Evolutionary conservation across 2,113 vertebrate species (phyloP).

Genomic region (Ophiodon elongatus): DNA sequence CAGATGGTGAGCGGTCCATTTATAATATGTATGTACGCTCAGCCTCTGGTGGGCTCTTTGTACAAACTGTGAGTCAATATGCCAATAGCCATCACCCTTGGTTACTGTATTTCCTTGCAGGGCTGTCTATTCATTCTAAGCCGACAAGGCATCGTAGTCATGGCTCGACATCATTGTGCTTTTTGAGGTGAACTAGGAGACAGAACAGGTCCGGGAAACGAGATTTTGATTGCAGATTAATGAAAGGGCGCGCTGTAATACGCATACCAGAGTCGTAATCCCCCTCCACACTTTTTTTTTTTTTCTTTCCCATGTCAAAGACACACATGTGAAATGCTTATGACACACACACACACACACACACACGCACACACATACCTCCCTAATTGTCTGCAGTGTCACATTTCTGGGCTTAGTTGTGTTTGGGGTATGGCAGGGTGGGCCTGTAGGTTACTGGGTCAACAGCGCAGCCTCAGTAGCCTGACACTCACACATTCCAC

Average conservation of each 20-base stretch:
- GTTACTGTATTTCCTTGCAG: slow-evolving; percentile 63
- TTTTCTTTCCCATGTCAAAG: slow-evolving; percentile 56
- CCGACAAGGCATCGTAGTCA: slow-evolving; percentile 33
- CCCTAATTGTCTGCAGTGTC: slow-evolving; percentile 76
- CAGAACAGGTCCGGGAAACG: slow-evolving; percentile 20
- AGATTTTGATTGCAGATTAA: slow-evolving; percentile 68
- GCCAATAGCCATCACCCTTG: slow-evolving; percentile 65
- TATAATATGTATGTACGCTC: slow-evolving; percentile 43
- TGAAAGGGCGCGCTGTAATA: slow-evolving; percentile 51
- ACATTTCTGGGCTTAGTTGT: slow-evolving; percentile 80
- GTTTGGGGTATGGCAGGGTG: slow-evolving; percentile 48
- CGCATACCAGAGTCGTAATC: slow-evolving; percentile 68
- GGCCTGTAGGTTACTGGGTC: slow-evolving; percentile 67
- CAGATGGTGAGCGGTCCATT: slow-evolving; percentile 60
- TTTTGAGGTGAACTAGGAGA: slow-evolving; percentile 14
- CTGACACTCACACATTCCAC: not conserved
- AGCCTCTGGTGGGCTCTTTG: slow-evolving; percentile 53
- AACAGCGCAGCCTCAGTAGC: slow-evolving; percentile 6
- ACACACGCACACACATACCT: slow-evolving; percentile 50
- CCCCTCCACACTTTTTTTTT: not conserved
- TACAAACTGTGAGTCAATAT: slow-evolving; percentile 69
- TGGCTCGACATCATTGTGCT: slow-evolving; percentile 17
- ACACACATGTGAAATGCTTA: slow-evolving; percentile 57
- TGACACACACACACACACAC: slow-evolving; percentile 42
- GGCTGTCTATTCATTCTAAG: slow-evolving; percentile 57